Conservation (phyloP, 2,797 vertebrate species). For the Crocodylus rhombifer region DNA sequence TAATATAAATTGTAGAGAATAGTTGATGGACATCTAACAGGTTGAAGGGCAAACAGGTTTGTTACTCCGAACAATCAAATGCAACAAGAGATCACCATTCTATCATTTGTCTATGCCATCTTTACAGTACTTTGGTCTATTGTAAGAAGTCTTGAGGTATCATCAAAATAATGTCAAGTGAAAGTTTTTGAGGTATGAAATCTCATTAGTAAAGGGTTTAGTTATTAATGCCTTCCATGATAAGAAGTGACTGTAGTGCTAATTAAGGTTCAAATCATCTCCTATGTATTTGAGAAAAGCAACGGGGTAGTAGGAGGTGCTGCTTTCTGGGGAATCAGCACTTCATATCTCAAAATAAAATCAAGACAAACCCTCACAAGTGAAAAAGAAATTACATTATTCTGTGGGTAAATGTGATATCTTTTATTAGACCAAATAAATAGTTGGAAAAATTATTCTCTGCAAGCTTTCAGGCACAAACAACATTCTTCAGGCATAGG, state of each 20-base stretch:
- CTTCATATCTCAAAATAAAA: constrained; percentile 60
- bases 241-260: constrained; percentile 44
- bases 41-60: constrained; percentile 29
- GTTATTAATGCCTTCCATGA: neutral
- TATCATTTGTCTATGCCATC: constrained; percentile 24
- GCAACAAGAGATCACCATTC: constrained; percentile 28
- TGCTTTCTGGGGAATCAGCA: neutral
- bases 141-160: constrained; percentile 27
- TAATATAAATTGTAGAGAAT: constrained; percentile 42
- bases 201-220: constrained; percentile 24
- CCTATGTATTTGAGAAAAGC: constrained; percentile 33
- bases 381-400: constrained; percentile 49
- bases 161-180: constrained; percentile 47
- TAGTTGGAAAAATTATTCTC: too few species aligned
- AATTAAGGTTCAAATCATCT: constrained; percentile 58
- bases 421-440: too few species aligned
- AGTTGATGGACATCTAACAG: neutral
- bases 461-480: too few species aligned
- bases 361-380: neutral
- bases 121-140: constrained; percentile 21
- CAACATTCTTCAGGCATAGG: too few species aligned
- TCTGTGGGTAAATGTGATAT: too few species aligned
- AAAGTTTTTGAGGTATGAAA: constrained; percentile 6
- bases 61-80: constrained; percentile 6
- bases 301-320: constrained; percentile 30